These are phyloP conservation scores for Drosophila ironensis DNA, from an alignment of 1,140 invertebrate genomes.

Conservation along the genomic window DNA sequence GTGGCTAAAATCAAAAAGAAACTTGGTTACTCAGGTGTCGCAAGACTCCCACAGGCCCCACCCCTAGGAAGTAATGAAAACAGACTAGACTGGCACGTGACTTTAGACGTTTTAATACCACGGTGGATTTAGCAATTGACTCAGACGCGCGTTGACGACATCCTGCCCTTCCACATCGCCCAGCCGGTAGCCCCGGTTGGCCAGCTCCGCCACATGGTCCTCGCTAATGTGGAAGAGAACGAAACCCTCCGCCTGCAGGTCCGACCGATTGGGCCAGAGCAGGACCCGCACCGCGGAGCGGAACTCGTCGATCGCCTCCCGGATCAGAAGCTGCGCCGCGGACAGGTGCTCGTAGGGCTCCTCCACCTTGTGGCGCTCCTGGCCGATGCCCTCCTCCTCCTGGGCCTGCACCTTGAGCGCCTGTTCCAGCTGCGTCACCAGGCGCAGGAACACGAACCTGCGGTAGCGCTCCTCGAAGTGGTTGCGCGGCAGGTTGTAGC, in stretches of 20 bases:
- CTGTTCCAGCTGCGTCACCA: constrained; percentile 49
- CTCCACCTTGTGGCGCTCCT: neutral
- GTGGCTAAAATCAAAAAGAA: neutral
- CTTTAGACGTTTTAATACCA: constrained; percentile 35
- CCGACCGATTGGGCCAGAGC: constrained; percentile 47
- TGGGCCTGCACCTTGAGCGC: constrained; percentile 37
- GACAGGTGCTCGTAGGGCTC: neutral
- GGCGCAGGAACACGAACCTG: constrained; percentile 52
- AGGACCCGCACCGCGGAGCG: constrained; percentile 41
- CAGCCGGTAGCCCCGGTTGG: constrained; percentile 31
- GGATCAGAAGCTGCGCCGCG: constrained; percentile 40
- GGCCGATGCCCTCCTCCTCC: neutral
- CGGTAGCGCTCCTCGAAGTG: constrained; percentile 51
- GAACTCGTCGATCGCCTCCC: constrained; percentile 48
- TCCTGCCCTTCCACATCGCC: constrained; percentile 1
- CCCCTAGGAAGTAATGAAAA: too few species aligned
- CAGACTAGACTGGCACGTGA: too few species aligned
- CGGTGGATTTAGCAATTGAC: constrained; percentile 44
- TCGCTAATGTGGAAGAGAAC: constrained; percentile 53
- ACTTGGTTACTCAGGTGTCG: too few species aligned
- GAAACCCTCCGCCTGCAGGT: constrained; percentile 39
- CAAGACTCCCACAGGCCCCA: too few species aligned
- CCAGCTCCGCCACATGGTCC: constrained; percentile 15
- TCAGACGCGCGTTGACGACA: constrained; percentile 33
- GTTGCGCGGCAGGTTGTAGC: constrained; percentile 20